Evolutionary conservation across 2,797 vertebrate species (phyloP).

Genomic region (Crocodylus rhombifer): DNA sequence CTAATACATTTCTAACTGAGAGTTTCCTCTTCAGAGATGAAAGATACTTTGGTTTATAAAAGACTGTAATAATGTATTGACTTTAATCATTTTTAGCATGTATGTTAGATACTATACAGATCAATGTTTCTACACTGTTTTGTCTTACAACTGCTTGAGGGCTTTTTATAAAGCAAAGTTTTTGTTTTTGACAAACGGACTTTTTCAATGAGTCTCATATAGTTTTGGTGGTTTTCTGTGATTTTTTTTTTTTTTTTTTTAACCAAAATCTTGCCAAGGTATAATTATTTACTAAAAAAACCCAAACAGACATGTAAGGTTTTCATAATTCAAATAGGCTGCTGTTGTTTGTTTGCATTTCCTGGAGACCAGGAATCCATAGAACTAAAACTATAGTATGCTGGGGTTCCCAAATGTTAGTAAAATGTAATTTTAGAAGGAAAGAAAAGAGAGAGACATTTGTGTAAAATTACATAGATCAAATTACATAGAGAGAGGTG

Average conservation of each 20-base stretch:
- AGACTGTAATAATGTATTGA: neutral
- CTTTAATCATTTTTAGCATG: neutral
- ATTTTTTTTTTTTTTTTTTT: no score
- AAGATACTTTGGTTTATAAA: neutral
- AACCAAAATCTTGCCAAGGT: neutral
- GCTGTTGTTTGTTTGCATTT: constrained; percentile 44
- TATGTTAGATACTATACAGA: neutral
- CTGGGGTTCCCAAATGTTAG: constrained; percentile 40
- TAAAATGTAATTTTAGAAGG: neutral
- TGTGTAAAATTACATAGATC: neutral
- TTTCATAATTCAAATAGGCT: constrained; percentile 34
- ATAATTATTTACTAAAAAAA: neutral
- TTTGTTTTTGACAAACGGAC: neutral
- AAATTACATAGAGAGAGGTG: constrained; percentile 25
- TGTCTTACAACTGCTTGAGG: neutral
- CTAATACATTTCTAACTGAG: no score
- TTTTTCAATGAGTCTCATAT: no score
- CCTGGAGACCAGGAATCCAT: constrained; percentile 8
- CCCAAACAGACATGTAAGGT: constrained; percentile 31
- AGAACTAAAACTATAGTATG: neutral
- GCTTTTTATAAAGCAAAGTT: neutral
- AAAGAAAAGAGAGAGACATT: neutral
- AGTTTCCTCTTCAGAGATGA: no score
- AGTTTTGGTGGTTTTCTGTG: no score
- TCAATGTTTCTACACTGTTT: neutral